A percentile compares a stretch with the other conserved stretches of the same genome.
phyloP scores from a whole-genome alignment of 2,888 invertebrate species.

The Limenitis camilla region DNA sequence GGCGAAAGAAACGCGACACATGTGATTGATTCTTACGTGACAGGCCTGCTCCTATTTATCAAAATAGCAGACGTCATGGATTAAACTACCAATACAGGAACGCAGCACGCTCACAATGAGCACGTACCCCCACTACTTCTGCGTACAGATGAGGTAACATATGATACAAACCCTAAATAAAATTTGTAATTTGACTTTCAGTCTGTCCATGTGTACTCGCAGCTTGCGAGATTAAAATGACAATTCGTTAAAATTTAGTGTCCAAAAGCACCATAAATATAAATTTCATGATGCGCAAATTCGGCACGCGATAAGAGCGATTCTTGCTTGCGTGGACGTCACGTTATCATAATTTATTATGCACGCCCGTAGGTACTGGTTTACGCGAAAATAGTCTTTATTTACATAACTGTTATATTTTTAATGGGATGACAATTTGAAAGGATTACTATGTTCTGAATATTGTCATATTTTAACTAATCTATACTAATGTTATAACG shows the following conservation, averaged over 20 bases:
- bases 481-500: not conserved
- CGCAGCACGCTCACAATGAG: too few relatives aligned
- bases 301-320: slow-evolving; percentile 44
- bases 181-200: slow-evolving; percentile 16
- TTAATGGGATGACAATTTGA: slow-evolving; percentile 9
- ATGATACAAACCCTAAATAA: too few relatives aligned
- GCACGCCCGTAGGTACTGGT: slow-evolving; percentile 34
- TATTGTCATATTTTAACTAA: not conserved
- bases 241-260: slow-evolving; percentile 30
- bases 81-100: too few relatives aligned
- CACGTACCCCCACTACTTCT: too few relatives aligned
- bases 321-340: slow-evolving; percentile 34
- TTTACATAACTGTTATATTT: slow-evolving; percentile 16
- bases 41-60: too few relatives aligned
- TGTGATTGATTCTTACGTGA: too few relatives aligned
- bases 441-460: not conserved
- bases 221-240: slow-evolving; percentile 27
- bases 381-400: slow-evolving; percentile 21
- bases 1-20: too few relatives aligned
- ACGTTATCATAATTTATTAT: slow-evolving; percentile 48
- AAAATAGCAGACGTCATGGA: too few relatives aligned
- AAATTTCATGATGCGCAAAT: slow-evolving; percentile 32
- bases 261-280: slow-evolving; percentile 27
- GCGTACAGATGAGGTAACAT: too few relatives aligned
- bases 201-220: slow-evolving; percentile 18